Base-by-base conservation (phyloP, 2,888 invertebrate species). In the Phyllotreta cruciferae region DNA sequence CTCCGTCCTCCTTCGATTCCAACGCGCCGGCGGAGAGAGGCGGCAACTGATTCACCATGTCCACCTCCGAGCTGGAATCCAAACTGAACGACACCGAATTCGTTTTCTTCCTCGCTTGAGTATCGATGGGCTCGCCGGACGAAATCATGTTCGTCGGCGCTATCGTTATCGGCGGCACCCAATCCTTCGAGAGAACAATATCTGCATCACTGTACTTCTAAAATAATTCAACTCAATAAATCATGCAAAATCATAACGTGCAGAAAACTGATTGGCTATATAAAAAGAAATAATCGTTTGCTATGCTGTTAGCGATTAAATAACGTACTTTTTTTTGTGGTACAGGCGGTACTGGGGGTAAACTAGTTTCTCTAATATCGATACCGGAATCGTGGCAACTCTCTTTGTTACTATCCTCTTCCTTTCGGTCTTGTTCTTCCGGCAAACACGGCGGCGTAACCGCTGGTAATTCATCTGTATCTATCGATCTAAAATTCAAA, bases 311-410 rank as follows among this genome's bases (percentile, higher is more conserved):
- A 5, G 45, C 36, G 13, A 44, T 35, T 34, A n/a, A 9, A 35
- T 35, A 35, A 71, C 65, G 71, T 70, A 87, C 87, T 84, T 89
- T 89, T 79, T 89, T 90, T 13, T 87, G 64, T 45, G 56, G 61
- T 38, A 70, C 60, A 80, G 82, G 76, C 60, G 69, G 64, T 14
- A 73, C 64, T 6, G 73, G 82, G 50, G 77, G 77, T 37, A 44
- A 61, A 68, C 76, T 83, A 52, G 90, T 88, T 78, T 93, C 93
- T 74, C 92, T 87, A 74, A 93, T 93, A 82, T 94, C 93, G 76
- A 94, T 93, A 73, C 93, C 93, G 8, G 93, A 93, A 84, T 94
- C 93, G 81, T 93, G 93, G 84, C 92, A 93, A 74, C 92, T 91
- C 73, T 90, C 88, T 81, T 93, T 93, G 37, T 89, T 89, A 79